Evolutionary conservation across 2,113 vertebrate species (phyloP).

Genomic region (Oriolus oriolus): DNA sequence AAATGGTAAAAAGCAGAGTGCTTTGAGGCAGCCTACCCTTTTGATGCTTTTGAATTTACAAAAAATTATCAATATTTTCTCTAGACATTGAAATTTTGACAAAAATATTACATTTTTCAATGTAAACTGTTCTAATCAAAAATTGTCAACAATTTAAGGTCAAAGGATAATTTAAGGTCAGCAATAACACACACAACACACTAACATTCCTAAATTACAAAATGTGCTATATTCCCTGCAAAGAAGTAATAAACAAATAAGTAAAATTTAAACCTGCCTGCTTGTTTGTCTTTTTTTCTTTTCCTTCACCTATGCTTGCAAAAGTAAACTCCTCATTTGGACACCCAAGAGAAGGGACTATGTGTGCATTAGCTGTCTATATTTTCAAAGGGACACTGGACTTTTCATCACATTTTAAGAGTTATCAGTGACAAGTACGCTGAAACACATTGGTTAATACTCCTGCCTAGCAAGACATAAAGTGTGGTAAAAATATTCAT

Average conservation of each 20-base stretch:
- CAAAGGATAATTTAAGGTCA: neutral
- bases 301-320: neutral
- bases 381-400: neutral
- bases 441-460: neutral
- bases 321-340: neutral
- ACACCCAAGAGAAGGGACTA: neutral
- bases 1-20: neutral
- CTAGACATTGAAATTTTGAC: neutral
- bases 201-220: neutral
- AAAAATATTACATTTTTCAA: neutral
- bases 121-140: neutral
- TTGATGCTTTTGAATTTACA: neutral
- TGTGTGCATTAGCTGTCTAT: neutral
- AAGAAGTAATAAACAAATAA: neutral
- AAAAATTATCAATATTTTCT: neutral
- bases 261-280: neutral
- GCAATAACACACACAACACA: fast-evolving
- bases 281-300: neutral
- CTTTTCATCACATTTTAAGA: neutral
- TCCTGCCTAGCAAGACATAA: neutral
- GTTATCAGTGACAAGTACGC: neutral
- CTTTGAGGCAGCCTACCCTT: neutral
- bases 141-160: neutral
- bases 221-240: neutral
- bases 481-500: neutral